A percentile compares a stretch with the other conserved stretches of the same genome.
phyloP scores from a whole-genome alignment of 2,113 vertebrate species.

The Antigone vipio region DNA sequence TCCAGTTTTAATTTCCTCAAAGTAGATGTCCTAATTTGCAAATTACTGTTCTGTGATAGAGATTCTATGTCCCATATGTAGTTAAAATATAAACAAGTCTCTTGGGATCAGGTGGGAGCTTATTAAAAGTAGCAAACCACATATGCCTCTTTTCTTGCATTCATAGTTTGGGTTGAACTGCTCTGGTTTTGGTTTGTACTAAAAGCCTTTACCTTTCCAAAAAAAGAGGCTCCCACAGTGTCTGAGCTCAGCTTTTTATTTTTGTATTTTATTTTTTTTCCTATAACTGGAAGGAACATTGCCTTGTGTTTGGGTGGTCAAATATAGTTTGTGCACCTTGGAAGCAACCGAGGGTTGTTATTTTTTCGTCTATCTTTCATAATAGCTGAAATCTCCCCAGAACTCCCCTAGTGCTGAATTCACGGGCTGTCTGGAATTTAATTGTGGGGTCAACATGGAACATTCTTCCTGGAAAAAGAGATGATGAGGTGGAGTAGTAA shows the following conservation, averaged over 20 bases:
- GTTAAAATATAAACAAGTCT: not conserved
- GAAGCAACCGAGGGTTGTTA: not conserved
- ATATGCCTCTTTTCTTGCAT: not conserved
- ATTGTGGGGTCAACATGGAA: conserved; percentile 50
- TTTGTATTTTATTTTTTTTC: not conserved
- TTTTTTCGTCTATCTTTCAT: not conserved
- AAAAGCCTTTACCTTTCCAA: not conserved
- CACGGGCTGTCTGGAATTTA: conserved; percentile 44
- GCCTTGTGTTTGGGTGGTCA: conserved; percentile 33
- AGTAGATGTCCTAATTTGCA: conserved; percentile 3
- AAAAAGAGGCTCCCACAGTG: not conserved
- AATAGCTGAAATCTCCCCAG: not conserved
- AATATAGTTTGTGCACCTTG: not conserved
- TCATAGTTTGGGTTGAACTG: not conserved
- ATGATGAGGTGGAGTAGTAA: not conserved
- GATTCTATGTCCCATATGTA: not conserved
- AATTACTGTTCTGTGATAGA: not conserved
- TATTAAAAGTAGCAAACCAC: not conserved
- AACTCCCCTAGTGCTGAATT: not conserved
- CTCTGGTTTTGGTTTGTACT: not conserved
- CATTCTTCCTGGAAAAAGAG: conserved; percentile 40
- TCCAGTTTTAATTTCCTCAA: not conserved
- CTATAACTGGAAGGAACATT: not conserved
- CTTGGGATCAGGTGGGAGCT: not conserved
- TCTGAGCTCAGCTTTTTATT: not conserved